Percentiles rank a stretch among this genome's conserved stretches.
phyloP scores from a whole-genome alignment of 2,888 invertebrate genomes.

The Brachypterus glaber region DNA sequence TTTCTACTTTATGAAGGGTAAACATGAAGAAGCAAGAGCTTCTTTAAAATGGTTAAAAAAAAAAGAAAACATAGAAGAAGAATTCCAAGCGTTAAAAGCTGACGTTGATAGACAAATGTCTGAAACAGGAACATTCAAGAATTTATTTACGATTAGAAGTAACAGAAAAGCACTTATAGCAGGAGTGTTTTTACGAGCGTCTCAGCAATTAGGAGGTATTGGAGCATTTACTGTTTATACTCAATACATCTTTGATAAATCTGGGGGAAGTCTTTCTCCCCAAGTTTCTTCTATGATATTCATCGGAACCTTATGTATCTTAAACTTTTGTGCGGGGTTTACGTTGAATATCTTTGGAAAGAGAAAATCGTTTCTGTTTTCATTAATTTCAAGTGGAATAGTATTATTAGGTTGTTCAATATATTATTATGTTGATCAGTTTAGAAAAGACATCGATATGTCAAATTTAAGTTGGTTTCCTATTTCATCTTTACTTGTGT shows the following conservation, averaged over 20 bases:
- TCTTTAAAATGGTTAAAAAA: constrained; percentile 21
- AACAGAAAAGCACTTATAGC: constrained; percentile 26
- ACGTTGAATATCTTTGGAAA: no score
- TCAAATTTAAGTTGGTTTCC: no score
- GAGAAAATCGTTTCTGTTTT: no score
- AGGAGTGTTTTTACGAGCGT: constrained; percentile 22
- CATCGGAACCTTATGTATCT: constrained; percentile 21
- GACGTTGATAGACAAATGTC: constrained; percentile 27
- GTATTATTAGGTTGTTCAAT: no score
- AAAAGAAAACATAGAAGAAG: constrained; percentile 21
- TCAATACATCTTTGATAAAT: constrained; percentile 28
- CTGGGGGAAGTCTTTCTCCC: constrained; percentile 29
- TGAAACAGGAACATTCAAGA: constrained; percentile 26
- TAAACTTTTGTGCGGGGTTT: no score
- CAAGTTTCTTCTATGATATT: constrained; percentile 24
- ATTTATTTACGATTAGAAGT: constrained; percentile 23
- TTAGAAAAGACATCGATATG: no score
- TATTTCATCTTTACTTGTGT: no score
- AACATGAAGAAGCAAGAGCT: constrained; percentile 18
- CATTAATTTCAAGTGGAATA: no score
- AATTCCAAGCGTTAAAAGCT: constrained; percentile 19
- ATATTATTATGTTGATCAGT: no score
- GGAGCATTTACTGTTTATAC: constrained; percentile 25
- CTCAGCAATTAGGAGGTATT: constrained; percentile 28
- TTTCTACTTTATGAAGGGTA: constrained; percentile 22